A percentile compares a stretch with the other conserved stretches of the same genome.
These are phyloP conservation scores for Escarpia spicata DNA, from an alignment of 2,888 invertebrate species.

Conservation along the genomic window DNA sequence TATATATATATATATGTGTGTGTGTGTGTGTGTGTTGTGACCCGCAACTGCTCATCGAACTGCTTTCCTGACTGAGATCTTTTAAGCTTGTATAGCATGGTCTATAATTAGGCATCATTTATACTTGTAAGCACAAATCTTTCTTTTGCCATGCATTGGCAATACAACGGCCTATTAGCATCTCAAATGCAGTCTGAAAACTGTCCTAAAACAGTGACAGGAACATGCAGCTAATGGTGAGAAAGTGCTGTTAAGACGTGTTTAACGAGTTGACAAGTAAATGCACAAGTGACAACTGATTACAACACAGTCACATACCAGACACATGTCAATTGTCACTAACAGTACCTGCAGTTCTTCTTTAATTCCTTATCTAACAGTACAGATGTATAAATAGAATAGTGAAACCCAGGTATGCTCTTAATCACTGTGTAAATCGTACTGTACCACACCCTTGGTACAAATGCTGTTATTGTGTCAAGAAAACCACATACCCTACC, in stretches of 20 bases:
- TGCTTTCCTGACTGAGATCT: no score
- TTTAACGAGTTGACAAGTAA: background rate
- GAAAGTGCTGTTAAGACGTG: background rate
- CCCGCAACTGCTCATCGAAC: no score
- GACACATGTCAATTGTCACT: background rate
- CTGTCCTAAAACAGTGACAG: conserved; percentile 3
- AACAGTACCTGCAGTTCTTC: background rate
- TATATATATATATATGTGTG: no score
- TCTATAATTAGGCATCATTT: no score
- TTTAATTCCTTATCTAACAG: background rate
- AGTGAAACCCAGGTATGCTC: background rate
- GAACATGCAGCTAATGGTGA: background rate
- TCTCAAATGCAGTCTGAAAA: background rate
- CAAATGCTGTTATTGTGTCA: no score
- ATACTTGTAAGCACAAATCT: no score
- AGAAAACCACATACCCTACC: no score
- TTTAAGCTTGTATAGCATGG: no score
- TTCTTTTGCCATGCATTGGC: no score
- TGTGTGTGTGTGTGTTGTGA: no score
- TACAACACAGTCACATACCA: background rate
- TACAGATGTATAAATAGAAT: background rate
- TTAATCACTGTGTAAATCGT: no score
- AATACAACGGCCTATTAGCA: background rate
- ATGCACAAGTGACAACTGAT: background rate
- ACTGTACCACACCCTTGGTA: no score